Conservation (phyloP, 2,888 invertebrate species). For the Hydrotaea cyrtoneurina region DNA sequence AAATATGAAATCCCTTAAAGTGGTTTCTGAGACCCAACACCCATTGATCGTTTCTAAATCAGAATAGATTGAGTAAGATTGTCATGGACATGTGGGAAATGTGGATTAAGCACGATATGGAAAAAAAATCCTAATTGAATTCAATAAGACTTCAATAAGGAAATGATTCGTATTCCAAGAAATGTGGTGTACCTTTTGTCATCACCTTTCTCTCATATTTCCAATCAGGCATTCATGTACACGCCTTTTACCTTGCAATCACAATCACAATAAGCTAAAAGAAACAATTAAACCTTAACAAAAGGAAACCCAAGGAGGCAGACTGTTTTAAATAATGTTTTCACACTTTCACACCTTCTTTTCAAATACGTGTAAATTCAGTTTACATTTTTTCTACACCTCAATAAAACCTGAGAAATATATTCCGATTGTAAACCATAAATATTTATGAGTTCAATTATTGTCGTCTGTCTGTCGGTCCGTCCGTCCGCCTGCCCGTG, state of each 20-base stretch:
- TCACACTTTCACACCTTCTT: slow-evolving; percentile 45
- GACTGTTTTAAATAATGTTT: slow-evolving; percentile 31
- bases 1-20: too few relatives aligned
- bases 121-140: too few relatives aligned
- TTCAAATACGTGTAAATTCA: slow-evolving; percentile 22
- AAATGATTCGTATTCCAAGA: too few relatives aligned
- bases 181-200: too few relatives aligned
- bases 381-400: slow-evolving; percentile 17
- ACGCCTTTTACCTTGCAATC: not conserved
- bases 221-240: slow-evolving; percentile 4
- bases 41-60: too few relatives aligned
- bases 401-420: not conserved
- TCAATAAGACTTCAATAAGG: too few relatives aligned
- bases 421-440: slow-evolving; percentile 29
- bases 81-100: too few relatives aligned
- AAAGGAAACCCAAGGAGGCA: slow-evolving; percentile 15
- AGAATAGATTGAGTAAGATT: too few relatives aligned
- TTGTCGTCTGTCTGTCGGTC: not conserved
- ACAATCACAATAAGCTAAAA: not conserved
- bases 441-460: slow-evolving; percentile 43
- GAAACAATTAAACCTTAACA: not conserved
- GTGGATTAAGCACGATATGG: too few relatives aligned
- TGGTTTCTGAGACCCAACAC: too few relatives aligned
- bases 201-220: slow-evolving; percentile 23
- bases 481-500: not conserved